phyloP scores from a whole-genome alignment of 1,140 invertebrate species.

The Heliconius melpomene region DNA sequence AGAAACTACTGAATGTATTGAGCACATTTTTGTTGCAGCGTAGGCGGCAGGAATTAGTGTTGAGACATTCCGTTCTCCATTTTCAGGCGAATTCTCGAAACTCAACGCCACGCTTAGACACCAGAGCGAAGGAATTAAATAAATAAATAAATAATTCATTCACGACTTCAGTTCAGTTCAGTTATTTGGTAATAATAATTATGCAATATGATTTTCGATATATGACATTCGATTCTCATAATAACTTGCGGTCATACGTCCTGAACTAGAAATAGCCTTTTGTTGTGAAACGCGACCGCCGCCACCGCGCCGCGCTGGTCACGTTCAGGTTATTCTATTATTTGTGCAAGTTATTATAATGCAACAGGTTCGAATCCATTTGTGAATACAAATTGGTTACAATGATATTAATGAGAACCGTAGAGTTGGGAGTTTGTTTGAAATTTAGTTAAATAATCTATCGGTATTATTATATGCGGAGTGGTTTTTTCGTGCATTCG shows the following conservation, averaged over 20 bases:
- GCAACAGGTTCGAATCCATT: slow-evolving; percentile 27
- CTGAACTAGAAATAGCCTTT: slow-evolving; percentile 54
- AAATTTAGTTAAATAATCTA: no score
- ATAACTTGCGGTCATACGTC: slow-evolving; percentile 41
- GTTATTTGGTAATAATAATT: background rate
- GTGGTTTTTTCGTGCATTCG: no score
- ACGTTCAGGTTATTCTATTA: slow-evolving; percentile 49
- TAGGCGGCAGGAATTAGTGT: no score
- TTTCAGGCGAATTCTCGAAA: no score
- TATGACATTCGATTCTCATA: slow-evolving; percentile 26
- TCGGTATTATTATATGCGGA: no score
- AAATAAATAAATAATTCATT: no score
- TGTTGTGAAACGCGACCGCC: slow-evolving; percentile 55
- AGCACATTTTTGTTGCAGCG: no score
- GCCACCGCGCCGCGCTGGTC: slow-evolving; percentile 36
- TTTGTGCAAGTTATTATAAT: slow-evolving; percentile 36
- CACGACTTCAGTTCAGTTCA: no score
- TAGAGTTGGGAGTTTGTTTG: no score
- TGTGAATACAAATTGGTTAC: slow-evolving; percentile 28
- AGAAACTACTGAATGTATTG: background rate
- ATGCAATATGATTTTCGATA: background rate
- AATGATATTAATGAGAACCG: background rate
- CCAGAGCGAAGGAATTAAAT: no score
- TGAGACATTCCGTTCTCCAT: no score
- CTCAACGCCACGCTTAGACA: no score